A percentile compares a stretch with the other conserved stretches of the same genome.
These are phyloP conservation scores for Mionectes olivaceus DNA, from an alignment of 2,797 vertebrate species.

Conservation along the genomic window DNA sequence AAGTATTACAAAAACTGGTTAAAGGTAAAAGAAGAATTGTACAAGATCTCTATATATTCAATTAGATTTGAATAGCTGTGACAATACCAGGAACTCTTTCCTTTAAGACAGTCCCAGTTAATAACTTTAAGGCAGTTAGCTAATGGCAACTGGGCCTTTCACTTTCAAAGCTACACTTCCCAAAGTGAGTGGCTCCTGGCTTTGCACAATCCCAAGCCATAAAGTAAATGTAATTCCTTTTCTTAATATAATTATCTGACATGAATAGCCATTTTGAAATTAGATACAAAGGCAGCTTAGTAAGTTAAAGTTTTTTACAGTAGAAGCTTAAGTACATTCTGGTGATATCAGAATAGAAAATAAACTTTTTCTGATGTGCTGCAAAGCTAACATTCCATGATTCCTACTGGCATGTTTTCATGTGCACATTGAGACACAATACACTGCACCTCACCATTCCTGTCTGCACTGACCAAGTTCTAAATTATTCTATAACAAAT, in stretches of 20 bases:
- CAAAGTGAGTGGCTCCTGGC: neutral
- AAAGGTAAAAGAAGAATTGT: neutral
- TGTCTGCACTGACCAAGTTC: neutral
- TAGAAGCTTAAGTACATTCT: neutral
- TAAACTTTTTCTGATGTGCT: neutral
- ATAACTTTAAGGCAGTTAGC: neutral
- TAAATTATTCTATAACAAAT: neutral
- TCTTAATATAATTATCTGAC: neutral
- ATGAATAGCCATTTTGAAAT: neutral
- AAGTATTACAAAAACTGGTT: neutral
- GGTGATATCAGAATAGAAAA: neutral
- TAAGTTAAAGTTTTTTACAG: neutral
- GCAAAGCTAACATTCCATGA: neutral
- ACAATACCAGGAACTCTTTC: neutral
- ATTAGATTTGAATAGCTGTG: neutral
- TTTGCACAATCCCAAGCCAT: neutral
- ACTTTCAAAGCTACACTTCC: neutral
- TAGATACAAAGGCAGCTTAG: neutral
- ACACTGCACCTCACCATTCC: neutral
- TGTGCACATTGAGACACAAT: neutral
- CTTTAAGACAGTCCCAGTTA: neutral
- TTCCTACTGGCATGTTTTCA: neutral
- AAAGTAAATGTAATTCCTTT: neutral
- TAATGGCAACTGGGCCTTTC: fast-evolving
- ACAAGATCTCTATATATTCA: neutral